Evolutionary conservation across 2,888 invertebrate species (phyloP), one percentile per base, ranked within the genome.

Genomic region (Andrena haemorrhoa): DNA sequence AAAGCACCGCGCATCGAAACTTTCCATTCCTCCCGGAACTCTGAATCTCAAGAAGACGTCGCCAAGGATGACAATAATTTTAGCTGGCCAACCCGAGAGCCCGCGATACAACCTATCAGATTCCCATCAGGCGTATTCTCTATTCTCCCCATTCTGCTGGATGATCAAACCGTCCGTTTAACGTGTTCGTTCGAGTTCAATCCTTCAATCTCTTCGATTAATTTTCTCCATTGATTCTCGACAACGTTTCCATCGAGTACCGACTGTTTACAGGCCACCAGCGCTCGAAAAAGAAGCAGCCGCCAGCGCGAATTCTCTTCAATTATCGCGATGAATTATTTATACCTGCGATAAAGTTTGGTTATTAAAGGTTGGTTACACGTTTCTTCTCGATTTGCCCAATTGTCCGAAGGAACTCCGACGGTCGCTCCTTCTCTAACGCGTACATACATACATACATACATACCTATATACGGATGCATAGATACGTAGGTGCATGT

Each of bases 391-490:
- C 71, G 53, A 53, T 65, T 47, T 29, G 16, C 8, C 8, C 60
- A 26, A 74, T 49, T 60, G 49, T 35, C 41, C 6, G 10, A 12
- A 12, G 4, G 4, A 41, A 41, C 64, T 12, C 4, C 29, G 8
- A 29, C 20, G 2, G 1, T 41, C 29, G 56, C 12, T 33, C 26
- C 33, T n/a, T 41, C 41, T 33, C 47, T 7, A 16, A 60, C 23
- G 23, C 26, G 4, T 7, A 2, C 16, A 1, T 20, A 23, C 5
- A 2, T 5, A 31, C 29, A n/a, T 12, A 51, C 29, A 20, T 4
- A 56, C 29, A 20, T 12, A 23, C 29, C 26, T 41, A 75, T 71
- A 73, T 76, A 70, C 70, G 12, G 12, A 10, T 3, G 2, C 10
- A 1, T 12, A 31, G 26, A 16, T 33, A 63, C 58, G n/a, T 5